Base-by-base conservation (phyloP, 2,113 vertebrate species). In the Parus major region DNA sequence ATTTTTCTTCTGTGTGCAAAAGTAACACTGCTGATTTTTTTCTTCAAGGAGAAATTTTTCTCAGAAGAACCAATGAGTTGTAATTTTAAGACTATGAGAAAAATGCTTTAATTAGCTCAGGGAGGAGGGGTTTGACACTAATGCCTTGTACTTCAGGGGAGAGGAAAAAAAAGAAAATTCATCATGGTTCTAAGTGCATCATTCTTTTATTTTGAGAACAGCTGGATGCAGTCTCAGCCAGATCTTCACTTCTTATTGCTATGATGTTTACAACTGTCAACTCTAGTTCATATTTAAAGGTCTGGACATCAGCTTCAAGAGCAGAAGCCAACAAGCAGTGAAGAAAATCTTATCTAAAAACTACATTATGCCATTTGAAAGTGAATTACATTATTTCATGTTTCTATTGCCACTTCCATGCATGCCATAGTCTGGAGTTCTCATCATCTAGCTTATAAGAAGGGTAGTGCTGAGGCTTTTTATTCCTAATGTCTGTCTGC, bases 191-290 rank as follows among this genome's bases (percentile, higher is more conserved):
- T 73, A 84, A 76, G 73, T 55, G 81, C 56, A 94, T 69, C 35
- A n/a, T 31, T 86, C 29, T 73, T 88, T 96, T 95, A 93, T 91
- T 97, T 91, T 81, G 83, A 68, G 42, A 93, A 81, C 69, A 95
- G 47, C 83, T 95, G 90, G 82, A 93, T 89, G 29, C 41, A 87
- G 52, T 81, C 49, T 91, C 44, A 81, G 66, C 25, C 71, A 66
- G 36, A 78, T 73, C 73, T 87, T 78, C 53, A 61, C 10, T 77
- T 53, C 10, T 77, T 92, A 53, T 59, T 93, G 44, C 39, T 50
- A 27, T 39, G 12, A 46, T 88, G 64, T 82, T 95, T 94, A 90
- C 66, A 82, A 47, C 29, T 88, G 13, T 55, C 57, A 44, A 24
- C 27, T 92, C 36, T 68, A 78, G 53, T 68, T 95, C 77, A 73